Evolutionary conservation across 2,797 vertebrate species (phyloP).

Genomic region (Petrocephalus sullivani): DNA sequence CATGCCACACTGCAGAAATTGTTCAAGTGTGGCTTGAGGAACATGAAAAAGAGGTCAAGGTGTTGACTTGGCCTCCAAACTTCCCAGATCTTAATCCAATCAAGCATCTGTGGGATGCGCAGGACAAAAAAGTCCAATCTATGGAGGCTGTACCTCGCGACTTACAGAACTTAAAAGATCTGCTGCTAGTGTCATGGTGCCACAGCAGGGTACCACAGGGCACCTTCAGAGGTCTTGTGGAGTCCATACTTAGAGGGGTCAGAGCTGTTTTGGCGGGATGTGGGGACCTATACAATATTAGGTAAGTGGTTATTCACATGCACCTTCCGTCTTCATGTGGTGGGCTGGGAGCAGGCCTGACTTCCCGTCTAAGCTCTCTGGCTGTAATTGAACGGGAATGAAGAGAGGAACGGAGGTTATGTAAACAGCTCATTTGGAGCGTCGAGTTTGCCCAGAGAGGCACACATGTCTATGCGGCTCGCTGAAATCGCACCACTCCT

Average conservation of each 20-base stretch:
- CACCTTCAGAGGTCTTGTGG: background rate
- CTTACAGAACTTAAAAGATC: background rate
- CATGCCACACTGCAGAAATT: background rate
- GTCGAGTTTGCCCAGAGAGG: conserved; percentile 46
- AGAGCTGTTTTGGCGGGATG: background rate
- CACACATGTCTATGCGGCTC: conserved; percentile 45
- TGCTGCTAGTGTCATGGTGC: background rate
- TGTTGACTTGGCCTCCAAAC: background rate
- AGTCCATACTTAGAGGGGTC: background rate
- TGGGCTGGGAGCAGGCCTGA: background rate
- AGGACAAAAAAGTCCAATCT: background rate
- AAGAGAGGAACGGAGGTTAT: conserved; percentile 5
- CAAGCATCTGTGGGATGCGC: background rate
- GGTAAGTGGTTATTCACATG: background rate
- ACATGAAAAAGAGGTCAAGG: background rate
- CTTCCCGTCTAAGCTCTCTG: background rate
- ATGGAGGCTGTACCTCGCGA: background rate
- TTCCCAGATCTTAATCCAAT: background rate
- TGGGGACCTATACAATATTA: background rate
- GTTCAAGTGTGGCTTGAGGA: background rate
- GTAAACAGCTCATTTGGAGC: conserved; percentile 24
- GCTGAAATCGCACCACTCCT: conserved; percentile 48
- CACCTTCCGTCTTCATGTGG: background rate
- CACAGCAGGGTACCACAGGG: background rate
- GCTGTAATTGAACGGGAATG: background rate